These are phyloP conservation scores for Prunella fulvescens DNA, from an alignment of 2,113 vertebrate genomes.

Conservation along the genomic window DNA sequence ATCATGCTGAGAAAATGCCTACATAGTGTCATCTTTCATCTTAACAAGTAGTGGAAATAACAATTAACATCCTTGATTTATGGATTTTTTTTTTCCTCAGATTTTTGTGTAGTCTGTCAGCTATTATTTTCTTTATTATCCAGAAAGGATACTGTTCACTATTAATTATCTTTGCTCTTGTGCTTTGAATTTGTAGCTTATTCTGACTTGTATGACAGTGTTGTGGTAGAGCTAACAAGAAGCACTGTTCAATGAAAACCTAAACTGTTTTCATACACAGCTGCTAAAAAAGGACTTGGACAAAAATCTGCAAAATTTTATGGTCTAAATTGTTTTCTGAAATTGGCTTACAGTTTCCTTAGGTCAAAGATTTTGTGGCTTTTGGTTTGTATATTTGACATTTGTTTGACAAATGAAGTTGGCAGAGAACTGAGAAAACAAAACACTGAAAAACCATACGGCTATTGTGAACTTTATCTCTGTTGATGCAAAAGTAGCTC, in stretches of 20 bases:
- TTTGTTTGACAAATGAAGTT: not conserved
- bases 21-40: slow-evolving; percentile 54
- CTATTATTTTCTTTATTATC: slow-evolving; percentile 17
- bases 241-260: not conserved
- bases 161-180: not conserved
- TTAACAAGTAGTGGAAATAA: slow-evolving; percentile 54
- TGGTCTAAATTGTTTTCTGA: not conserved
- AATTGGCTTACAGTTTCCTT: not conserved
- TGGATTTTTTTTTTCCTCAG: not conserved
- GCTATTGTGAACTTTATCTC: not conserved
- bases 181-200: not conserved
- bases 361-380: not conserved
- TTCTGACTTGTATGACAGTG: not conserved
- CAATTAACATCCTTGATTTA: slow-evolving; percentile 54
- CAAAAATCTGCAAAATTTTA: not conserved
- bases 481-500: not conserved
- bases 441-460: not conserved
- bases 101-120: not conserved
- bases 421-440: not conserved
- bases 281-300: not conserved
- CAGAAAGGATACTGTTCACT: not conserved
- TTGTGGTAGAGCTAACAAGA: not conserved
- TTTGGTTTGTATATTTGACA: not conserved
- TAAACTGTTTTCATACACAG: not conserved
- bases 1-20: slow-evolving; percentile 39